Conservation (phyloP, 2,113 vertebrate genomes). For the Marcusenius ussheri region DNA sequence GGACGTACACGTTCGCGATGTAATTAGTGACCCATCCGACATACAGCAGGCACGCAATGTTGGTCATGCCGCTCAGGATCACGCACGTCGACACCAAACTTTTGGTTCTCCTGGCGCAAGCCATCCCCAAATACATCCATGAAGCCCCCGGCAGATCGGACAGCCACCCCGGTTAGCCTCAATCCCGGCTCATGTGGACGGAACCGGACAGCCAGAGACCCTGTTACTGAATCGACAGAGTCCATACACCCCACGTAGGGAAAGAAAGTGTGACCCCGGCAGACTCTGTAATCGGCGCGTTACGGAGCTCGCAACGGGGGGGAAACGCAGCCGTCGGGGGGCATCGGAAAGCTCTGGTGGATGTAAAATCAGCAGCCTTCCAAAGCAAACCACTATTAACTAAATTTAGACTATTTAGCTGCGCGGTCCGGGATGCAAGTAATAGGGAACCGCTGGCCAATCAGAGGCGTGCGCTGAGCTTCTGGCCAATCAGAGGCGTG, state of each 20-base stretch:
- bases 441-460: background rate
- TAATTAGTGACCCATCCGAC: conserved; percentile 98
- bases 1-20: conserved; percentile 88
- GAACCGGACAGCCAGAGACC: background rate
- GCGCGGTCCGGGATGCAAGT: background rate
- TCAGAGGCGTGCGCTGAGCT: background rate
- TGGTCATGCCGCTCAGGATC: conserved; percentile 96
- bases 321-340: background rate
- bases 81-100: conserved; percentile 98
- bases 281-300: background rate
- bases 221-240: background rate
- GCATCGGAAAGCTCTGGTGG: background rate
- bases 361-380: background rate
- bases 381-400: background rate
- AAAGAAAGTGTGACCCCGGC: background rate
- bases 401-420: background rate
- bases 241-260: background rate
- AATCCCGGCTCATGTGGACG: background rate
- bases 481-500: background rate
- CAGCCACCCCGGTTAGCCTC: conserved; percentile 27
- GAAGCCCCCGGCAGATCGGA: conserved; percentile 56
- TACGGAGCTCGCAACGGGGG: background rate
- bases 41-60: conserved; percentile 92
- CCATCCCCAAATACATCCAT: conserved; percentile 93
- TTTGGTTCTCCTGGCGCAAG: conserved; percentile 98